Conservation (phyloP, 2,113 vertebrate species). For the Jacana jacana region DNA sequence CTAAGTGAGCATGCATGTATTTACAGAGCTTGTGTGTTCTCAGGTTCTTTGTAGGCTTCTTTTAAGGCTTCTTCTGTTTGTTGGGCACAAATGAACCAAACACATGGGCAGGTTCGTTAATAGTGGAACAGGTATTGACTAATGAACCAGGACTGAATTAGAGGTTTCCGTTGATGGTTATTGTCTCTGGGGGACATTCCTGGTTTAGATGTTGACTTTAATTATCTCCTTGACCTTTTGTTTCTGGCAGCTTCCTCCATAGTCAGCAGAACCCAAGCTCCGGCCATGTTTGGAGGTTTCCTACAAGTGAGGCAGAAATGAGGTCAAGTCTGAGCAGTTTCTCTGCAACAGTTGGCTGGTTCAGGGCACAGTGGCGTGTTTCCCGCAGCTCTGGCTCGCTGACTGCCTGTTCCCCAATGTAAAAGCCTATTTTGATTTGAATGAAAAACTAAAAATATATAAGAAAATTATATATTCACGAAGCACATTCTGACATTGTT, state of each 20-base stretch:
- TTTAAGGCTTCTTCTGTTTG: neutral
- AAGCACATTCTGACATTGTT: neutral
- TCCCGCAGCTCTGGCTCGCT: neutral
- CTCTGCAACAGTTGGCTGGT: neutral
- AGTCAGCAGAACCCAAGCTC: neutral
- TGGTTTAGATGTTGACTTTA: neutral
- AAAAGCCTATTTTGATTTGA: neutral
- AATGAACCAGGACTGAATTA: neutral
- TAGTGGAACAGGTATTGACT: neutral
- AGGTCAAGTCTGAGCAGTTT: neutral
- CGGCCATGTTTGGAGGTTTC: neutral
- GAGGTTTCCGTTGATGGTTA: neutral
- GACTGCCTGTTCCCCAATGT: neutral
- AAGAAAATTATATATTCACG: neutral
- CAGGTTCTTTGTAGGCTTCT: neutral
- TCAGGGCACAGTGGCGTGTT: neutral
- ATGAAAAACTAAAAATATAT: neutral
- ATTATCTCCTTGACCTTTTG: neutral
- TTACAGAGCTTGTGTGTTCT: neutral
- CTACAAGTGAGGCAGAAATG: neutral
- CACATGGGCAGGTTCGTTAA: neutral
- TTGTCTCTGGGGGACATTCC: neutral
- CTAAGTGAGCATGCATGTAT: neutral
- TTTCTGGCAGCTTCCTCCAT: neutral
- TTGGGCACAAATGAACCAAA: neutral